Evolutionary conservation across 2,113 vertebrate genomes (phyloP).

Genomic region (Pseudopipra pipra): DNA sequence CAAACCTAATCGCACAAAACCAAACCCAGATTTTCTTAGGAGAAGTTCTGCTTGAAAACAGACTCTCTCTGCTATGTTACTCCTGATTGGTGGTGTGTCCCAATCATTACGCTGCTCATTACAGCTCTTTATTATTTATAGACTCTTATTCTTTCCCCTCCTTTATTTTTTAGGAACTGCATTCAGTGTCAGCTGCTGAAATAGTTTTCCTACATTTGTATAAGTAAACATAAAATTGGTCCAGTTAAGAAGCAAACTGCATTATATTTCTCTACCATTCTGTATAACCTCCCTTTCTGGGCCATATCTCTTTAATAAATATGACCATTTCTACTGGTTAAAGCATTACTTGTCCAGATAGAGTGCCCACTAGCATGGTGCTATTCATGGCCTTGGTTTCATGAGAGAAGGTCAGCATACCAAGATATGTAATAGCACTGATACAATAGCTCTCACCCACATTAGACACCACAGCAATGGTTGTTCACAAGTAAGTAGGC

Average conservation of each 20-base stretch:
- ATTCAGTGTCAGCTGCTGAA: background rate
- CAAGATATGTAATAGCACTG: background rate
- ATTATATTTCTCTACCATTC: background rate
- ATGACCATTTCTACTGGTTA: background rate
- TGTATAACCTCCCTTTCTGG: background rate
- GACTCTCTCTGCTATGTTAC: conserved; percentile 45
- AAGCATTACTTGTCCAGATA: background rate
- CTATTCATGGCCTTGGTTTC: background rate
- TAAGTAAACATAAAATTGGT: background rate
- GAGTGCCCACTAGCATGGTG: background rate
- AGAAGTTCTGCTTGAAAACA: conserved; percentile 72
- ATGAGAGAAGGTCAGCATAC: background rate
- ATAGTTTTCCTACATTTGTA: background rate
- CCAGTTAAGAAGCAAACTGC: background rate
- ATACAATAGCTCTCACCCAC: fast-evolving
- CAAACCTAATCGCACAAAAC: conserved; percentile 90
- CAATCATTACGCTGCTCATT: background rate
- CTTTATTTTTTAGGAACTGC: background rate
- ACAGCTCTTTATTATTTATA: background rate
- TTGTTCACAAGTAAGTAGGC: background rate
- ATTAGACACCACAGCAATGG: background rate
- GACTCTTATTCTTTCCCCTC: background rate
- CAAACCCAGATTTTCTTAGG: conserved; percentile 81
- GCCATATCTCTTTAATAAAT: conserved; percentile 7
- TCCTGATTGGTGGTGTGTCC: conserved; percentile 53